Conservation (phyloP, 2,888 invertebrate genomes). For the Siphonodentalium dalli region DNA sequence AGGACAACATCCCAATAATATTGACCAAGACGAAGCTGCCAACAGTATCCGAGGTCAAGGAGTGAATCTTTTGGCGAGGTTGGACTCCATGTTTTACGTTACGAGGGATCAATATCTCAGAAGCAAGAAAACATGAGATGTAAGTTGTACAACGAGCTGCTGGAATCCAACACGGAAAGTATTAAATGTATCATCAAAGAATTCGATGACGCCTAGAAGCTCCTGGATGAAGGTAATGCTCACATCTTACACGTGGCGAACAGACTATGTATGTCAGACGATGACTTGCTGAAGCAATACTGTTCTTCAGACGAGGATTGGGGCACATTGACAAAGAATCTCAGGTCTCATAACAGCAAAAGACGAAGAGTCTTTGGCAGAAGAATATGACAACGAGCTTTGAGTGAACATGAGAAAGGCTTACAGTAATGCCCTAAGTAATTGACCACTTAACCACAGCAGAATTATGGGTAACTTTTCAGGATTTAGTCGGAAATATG, state of each 20-base stretch:
- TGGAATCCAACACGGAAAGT: slow-evolving; percentile 23
- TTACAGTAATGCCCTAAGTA: too few species aligned
- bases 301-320: slow-evolving; percentile 29
- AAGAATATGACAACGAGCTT: slow-evolving; percentile 19
- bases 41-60: slow-evolving; percentile 32
- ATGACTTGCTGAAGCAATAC: slow-evolving; percentile 31
- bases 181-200: slow-evolving; percentile 7
- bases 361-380: slow-evolving; percentile 4
- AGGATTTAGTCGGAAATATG: too few species aligned
- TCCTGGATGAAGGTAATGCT: slow-evolving; percentile 19
- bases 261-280: slow-evolving; percentile 26
- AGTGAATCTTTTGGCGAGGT: slow-evolving; percentile 33
- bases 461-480: too few species aligned
- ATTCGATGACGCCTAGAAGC: slow-evolving; percentile 14
- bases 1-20: slow-evolving; percentile 42
- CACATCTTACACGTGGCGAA: slow-evolving; percentile 27
- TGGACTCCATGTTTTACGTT: slow-evolving; percentile 43
- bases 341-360: slow-evolving; percentile 7
- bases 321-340: slow-evolving; percentile 7
- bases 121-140: slow-evolving; percentile 28
- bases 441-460: too few species aligned
- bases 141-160: slow-evolving; percentile 32
- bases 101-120: slow-evolving; percentile 35
- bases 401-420: slow-evolving; percentile 6
- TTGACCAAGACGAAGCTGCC: slow-evolving; percentile 36